Conservation (phyloP, 2,113 vertebrate genomes). For the Vimba vimba region DNA sequence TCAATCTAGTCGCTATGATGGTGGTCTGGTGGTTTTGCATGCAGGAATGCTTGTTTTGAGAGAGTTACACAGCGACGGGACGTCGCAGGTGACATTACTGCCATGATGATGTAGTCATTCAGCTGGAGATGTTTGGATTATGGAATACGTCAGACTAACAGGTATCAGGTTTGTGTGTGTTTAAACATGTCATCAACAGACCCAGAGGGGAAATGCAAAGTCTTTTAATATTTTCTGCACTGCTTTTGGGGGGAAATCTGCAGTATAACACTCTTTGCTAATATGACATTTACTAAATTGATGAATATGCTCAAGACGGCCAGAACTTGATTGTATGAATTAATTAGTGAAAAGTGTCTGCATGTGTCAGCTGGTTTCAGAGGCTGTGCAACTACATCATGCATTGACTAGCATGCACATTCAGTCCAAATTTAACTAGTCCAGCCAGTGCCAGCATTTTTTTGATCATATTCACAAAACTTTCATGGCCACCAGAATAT, state of each 20-base stretch:
- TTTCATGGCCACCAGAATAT: too few species aligned
- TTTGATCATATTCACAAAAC: too few species aligned
- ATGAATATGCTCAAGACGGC: background rate
- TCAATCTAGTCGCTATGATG: background rate
- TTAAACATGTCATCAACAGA: background rate
- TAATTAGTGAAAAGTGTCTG: background rate
- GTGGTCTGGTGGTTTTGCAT: background rate
- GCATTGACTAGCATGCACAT: background rate
- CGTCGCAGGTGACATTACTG: background rate
- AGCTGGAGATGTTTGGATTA: background rate
- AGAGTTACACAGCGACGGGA: too few species aligned
- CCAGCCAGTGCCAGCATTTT: too few species aligned
- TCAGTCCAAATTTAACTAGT: background rate
- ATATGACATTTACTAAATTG: too few species aligned
- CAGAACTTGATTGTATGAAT: background rate
- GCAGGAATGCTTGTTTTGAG: too few species aligned
- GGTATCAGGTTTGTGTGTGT: background rate
- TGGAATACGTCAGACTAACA: background rate
- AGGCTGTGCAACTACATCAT: background rate
- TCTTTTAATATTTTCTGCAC: background rate
- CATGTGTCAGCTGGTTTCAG: background rate
- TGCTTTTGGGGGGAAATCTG: background rate
- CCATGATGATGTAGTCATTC: background rate
- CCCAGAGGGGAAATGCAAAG: background rate
- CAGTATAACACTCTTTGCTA: background rate